A percentile compares a stretch with the other conserved stretches of the same genome.
Evolutionary conservation across 2,888 invertebrate genomes (phyloP).

Genomic region (Chrysotoxum bicinctum): DNA sequence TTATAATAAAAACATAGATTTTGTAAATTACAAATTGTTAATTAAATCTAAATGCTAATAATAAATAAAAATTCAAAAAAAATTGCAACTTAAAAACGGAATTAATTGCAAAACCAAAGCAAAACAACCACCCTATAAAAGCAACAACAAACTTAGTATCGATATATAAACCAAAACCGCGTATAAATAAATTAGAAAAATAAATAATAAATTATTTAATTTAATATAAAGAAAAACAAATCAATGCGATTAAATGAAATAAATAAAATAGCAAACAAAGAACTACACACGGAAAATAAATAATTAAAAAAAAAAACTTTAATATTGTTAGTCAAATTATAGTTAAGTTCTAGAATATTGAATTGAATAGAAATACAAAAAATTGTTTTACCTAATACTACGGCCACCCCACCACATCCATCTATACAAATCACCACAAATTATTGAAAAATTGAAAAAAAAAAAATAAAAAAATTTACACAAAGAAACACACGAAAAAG

Average conservation of each 20-base stretch:
- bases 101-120: constrained; percentile 61
- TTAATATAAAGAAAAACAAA: constrained; percentile 28
- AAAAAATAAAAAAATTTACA: constrained; percentile 10
- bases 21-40: constrained; percentile 63
- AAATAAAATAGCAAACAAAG: constrained; percentile 74
- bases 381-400: constrained; percentile 65
- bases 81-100: constrained; percentile 54
- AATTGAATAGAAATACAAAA: constrained; percentile 62
- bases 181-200: constrained; percentile 75
- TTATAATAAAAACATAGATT: constrained; percentile 70
- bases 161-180: constrained; percentile 54
- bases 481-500: constrained; percentile 41
- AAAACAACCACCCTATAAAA: constrained; percentile 60
- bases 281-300: constrained; percentile 62
- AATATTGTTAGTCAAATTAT: constrained; percentile 72
- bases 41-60: constrained; percentile 63
- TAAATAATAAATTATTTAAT: constrained; percentile 36
- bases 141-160: constrained; percentile 52
- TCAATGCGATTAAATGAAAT: constrained; percentile 46
- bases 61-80: constrained; percentile 73
- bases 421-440: constrained; percentile 67
- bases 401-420: constrained; percentile 72
- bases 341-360: constrained; percentile 71
- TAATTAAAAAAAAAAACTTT: constrained; percentile 17
- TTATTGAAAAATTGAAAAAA: constrained; percentile 37